Base-by-base conservation (phyloP, 2,113 vertebrate genomes). In the Microtus montanus region DNA sequence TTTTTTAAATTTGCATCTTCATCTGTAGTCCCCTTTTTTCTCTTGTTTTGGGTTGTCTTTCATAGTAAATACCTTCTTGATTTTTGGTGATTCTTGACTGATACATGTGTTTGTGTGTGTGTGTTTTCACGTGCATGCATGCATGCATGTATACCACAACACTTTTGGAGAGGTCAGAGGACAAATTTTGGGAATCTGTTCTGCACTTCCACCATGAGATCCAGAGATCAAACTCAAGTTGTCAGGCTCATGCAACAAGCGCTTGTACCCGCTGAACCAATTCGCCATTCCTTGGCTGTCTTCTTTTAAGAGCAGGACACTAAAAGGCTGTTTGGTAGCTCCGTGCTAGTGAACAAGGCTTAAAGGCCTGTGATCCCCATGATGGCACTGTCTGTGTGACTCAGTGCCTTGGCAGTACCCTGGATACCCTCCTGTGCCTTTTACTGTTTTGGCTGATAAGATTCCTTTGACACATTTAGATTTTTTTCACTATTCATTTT, bases 401-500 rank as follows among this genome's bases (percentile, higher is more conserved):
- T 78, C 58, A 5, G 73, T 70, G 35, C 44, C 38, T 28, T 85
- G 20, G 30, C 3, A 30, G 24, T 70, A 44, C 49, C 35, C 47
- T 78, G 86, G 49, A 35, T 75, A 30, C 2, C 66, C 79, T 61
- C 63, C 49, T 71, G 26, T 7, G 52, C 77, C 28, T 41, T 44
- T 64, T 84, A 84, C 38, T 15, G 9, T 64, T 58, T 84, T 75
- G 11, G 13, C 44, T 82, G 35, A 47, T 78, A 74, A 91, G 33
- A 83, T 93, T 91, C 61, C 71, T 28, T 77, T 89, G 52, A 41
- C 26, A 91, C 64, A n/a, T 78, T 89, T 33, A 54, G 66, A 54
- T 83, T 95, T 74, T 61, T 80, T 49, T 87, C 35, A 74, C 15
- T 89, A 3, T 93, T 91, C 33, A 26, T 85, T 92, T 52, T 97